Base-by-base conservation (phyloP, 2,113 vertebrate species). In the Sarotherodon lohbergeri region DNA sequence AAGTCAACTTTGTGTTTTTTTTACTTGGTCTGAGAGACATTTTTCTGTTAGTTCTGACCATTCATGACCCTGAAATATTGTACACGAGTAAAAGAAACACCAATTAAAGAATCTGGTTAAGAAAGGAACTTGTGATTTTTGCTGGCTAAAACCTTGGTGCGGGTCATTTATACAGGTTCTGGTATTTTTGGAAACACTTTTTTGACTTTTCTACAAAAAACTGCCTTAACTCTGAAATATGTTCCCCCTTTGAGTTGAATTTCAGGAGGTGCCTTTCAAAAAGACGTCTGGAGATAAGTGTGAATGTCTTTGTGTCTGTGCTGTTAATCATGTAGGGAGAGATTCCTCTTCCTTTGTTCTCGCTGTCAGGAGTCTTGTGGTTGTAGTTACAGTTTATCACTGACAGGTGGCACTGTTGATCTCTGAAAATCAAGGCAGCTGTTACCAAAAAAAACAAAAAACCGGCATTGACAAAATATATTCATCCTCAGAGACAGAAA, bases 401-500 rank as follows among this genome's bases (percentile, higher is more conserved):
- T 90, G 91, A 88, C 80, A 92, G 95, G 91, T 85, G 95, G 94
- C 93, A 88, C 89, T 91, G 87, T 92, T 93, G 89, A 88, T 86
- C 90, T 92, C 17, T 83, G 78, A 22, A 89, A 86, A 54, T 83
- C 32, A 82, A 32, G 32, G 50, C 34, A 1, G 9, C 17, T 24
- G 41, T 12, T 63, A 32, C 43, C 43, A 48, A 29, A 76, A 76
- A 71, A 17, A 29, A 14, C 9, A 19, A 12, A 29, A 11, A 29
- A 29, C 4, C 4, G 0, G 24, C 9, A 76, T 29, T 50, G 43
- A 56, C 6, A 82, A 29, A 79, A 80, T 17, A n/a, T 13, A 39
- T 68, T 32, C 48, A n/a, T 11, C 16, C 10, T 32, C 17, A 17
- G 71, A 59, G 34, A 22, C 13, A 66, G 8, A 59, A 11, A 78